Conservation (phyloP, 23 tunicate genomes). For the Ciona savignyi region DNA sequence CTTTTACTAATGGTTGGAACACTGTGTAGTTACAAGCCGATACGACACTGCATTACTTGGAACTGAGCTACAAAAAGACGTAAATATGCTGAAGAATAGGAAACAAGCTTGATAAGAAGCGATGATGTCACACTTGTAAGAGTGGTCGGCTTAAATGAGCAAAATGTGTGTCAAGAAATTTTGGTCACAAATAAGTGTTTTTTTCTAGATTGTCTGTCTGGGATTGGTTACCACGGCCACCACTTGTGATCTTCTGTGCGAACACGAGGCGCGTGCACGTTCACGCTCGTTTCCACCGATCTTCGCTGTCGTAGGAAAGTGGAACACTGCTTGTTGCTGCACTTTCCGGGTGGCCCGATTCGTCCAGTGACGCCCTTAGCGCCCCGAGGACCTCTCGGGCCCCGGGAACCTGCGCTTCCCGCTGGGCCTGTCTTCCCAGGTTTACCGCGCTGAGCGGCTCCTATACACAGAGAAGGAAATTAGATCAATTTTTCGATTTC, state of each 20-base stretch:
- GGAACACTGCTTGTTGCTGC: constrained; percentile 41
- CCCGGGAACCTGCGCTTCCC: constrained; percentile 21
- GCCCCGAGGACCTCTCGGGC: constrained; percentile 48
- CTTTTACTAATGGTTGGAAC: not conserved
- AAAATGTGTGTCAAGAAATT: no score
- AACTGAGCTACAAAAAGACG: not conserved
- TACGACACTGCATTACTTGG: not conserved
- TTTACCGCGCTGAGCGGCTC: constrained; percentile 17
- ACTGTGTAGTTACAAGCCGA: not conserved
- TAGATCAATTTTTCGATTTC: no score
- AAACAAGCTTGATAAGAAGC: no score
- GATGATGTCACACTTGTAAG: no score
- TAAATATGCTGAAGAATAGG: not conserved
- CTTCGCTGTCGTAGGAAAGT: constrained; percentile 10
- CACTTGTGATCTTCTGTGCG: not conserved
- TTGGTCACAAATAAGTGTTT: no score
- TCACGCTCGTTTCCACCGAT: constrained; percentile 1
- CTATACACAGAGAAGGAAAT: no score
- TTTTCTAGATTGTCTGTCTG: no score
- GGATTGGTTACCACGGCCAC: constrained; percentile 2
- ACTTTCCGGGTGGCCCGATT: constrained; percentile 23
- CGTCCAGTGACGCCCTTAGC: constrained; percentile 19
- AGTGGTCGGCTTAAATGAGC: no score
- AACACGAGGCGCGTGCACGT: not conserved
- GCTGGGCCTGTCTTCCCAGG: constrained; percentile 23